phyloP scores from a whole-genome alignment of 2,888 invertebrate genomes.

The Lepidocyrtinus sp. region DNA sequence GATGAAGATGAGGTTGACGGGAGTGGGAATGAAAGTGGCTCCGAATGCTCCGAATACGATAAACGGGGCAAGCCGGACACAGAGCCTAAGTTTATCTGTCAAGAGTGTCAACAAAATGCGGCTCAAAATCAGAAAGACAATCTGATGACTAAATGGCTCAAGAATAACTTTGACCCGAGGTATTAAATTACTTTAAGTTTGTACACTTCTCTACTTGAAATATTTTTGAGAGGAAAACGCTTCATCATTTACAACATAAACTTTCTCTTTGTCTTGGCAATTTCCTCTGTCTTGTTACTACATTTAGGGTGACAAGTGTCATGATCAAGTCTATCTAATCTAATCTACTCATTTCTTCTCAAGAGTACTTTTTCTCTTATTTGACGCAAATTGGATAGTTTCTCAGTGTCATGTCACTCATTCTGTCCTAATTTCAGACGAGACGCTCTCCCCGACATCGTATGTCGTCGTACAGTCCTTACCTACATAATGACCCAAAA shows the following conservation, averaged over 20 bases:
- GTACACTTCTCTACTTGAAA: background rate
- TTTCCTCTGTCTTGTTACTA: too few relatives aligned
- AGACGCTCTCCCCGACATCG: slow-evolving; percentile 64
- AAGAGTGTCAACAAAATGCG: slow-evolving; percentile 66
- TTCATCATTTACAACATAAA: too few relatives aligned
- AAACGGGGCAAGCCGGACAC: slow-evolving; percentile 48
- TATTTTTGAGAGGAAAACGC: too few relatives aligned
- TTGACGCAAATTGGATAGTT: too few relatives aligned
- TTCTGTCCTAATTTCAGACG: too few relatives aligned
- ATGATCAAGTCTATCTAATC: too few relatives aligned
- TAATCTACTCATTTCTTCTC: too few relatives aligned
- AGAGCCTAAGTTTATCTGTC: slow-evolving; percentile 64
- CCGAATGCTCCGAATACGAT: slow-evolving; percentile 64
- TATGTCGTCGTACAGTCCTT: slow-evolving; percentile 65
- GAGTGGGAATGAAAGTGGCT: slow-evolving; percentile 63
- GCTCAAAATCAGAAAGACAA: slow-evolving; percentile 65
- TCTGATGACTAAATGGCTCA: slow-evolving; percentile 67
- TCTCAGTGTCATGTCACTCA: too few relatives aligned
- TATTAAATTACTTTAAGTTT: slow-evolving; percentile 5
- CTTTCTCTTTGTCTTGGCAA: too few relatives aligned
- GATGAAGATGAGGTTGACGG: slow-evolving; percentile 61
- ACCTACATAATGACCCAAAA: slow-evolving; percentile 67
- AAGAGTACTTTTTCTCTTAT: too few relatives aligned
- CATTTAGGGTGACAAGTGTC: too few relatives aligned
- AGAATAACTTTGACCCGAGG: slow-evolving; percentile 67